Base-by-base conservation (phyloP, 2,888 invertebrate species). In the Pandemis cinnamomeana region DNA sequence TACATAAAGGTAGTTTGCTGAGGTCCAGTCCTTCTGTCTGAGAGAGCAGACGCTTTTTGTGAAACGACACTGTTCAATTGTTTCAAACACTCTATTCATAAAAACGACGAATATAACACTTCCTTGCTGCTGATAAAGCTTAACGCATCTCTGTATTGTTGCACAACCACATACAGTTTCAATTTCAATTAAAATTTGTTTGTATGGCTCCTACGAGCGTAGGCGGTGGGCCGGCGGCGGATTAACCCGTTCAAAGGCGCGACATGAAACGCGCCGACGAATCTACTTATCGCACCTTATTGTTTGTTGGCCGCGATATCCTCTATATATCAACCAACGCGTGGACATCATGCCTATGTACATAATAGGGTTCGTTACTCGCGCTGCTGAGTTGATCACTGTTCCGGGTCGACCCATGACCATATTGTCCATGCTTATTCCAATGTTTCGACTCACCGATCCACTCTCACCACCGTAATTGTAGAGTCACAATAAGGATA, bases 251-350 rank as follows among this genome's bases (percentile, higher is more conserved):
- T 91, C 91, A 93, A 93, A 93, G 91, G 90, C 86, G 82, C 82
- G 75, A 91, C 91, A 89, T 93, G 85, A 93, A 93, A 93, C 82
- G 89, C 77, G 86, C 93, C 93, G 93, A 89, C 90, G 87, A 90
- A 91, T 91, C 91, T 90, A 83, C 91, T 92, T 93, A 93, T 93
- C 93, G 84, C 87, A 82, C 87, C 86, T 88, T 88, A 92, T 91
- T 92, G 92, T 92, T 89, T 86, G 89, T 84, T 84, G 88, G 85
- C 89, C 89, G 88, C 78, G 84, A 88, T 87, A 84, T 89, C 89
- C 87, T 84, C 88, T 88, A 90, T 90, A 91, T 90, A 91, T 92
- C 90, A 90, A 81, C 82, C 76, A 80, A 83, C 87, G 84, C 87
- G 87, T 88, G 88, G 87, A 83, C 86, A 82, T 78, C 75, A 77